Base-by-base conservation (phyloP, 1,140 invertebrate genomes). In the Drosophila sturtevanti region DNA sequence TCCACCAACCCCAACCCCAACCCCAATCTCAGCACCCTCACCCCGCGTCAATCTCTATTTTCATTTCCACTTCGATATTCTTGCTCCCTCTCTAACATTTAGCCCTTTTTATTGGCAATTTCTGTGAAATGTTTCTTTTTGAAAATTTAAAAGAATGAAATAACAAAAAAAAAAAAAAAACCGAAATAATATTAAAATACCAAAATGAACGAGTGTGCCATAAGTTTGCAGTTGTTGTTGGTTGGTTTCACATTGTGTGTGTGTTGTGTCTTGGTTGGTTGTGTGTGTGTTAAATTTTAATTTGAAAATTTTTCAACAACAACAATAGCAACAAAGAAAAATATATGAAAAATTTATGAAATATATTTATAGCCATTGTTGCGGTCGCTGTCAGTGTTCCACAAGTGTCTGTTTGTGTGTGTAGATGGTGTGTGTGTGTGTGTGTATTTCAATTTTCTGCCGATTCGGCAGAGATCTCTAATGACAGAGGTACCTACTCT, bases 91-190 rank as follows among this genome's bases (percentile, higher is more conserved):
- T 34, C 34, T 37, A 27, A 21, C 22, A 34, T 58, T 87, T 87
- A 87, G 82, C 82, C 84, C 85, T 89, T 86, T 81, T 87, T 79
- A 89, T 89, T 87, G 81, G 84, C 76, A 85, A 84, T 80, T 89
- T 84, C 70, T 35, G 69, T 77, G 84, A 80, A 89, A 87, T 18
- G 41, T 87, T 72, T 72, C 68, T 68, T 38, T 55, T 61, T 68
- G 71, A 79, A 72, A 71, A 44, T 66, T 34, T 38, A 60, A 22
- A 22, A 65, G 35, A 67, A 61, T 63, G 18, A 44, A 63, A 24
- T 2, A 24, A 24, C 4, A 6, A 6, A 31, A 31, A 31, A 31
- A 6, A 31, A 31, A 6, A 6, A 6, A 31, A 31, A 31, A 6
- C 1, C 24, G 4, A 31, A 31, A 31, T 6, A 18, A 41, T 68